Evolutionary conservation across 2,888 invertebrate genomes (phyloP).

Genomic region (Chrysopilus asiliformis): DNA sequence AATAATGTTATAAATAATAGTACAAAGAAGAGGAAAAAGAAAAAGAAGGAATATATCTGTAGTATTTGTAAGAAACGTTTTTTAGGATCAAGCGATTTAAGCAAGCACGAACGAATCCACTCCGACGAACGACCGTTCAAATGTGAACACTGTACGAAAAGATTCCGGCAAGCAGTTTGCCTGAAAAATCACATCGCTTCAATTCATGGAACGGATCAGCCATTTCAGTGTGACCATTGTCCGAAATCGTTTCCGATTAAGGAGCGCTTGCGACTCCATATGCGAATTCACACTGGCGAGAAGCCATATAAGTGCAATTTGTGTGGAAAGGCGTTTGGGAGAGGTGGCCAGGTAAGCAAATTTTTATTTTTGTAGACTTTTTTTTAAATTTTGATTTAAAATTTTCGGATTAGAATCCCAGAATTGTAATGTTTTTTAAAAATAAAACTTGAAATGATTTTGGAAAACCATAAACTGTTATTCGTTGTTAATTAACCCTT

Average conservation of each 20-base stretch:
- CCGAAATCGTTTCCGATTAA: slow-evolving; percentile 62
- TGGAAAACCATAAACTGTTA: no score
- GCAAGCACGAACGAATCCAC: slow-evolving; percentile 53
- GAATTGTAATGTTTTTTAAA: no score
- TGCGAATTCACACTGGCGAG: slow-evolving; percentile 57
- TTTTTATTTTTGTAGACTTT: background rate
- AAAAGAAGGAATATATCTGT: slow-evolving; percentile 40
- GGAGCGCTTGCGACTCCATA: slow-evolving; percentile 58
- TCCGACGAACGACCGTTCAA: slow-evolving; percentile 48
- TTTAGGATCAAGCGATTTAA: slow-evolving; percentile 48
- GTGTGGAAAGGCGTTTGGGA: slow-evolving; percentile 52
- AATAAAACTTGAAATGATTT: no score
- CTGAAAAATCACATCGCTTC: slow-evolving; percentile 45
- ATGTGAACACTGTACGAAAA: slow-evolving; percentile 48
- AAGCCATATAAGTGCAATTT: slow-evolving; percentile 50
- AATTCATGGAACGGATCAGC: slow-evolving; percentile 28
- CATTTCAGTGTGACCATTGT: slow-evolving; percentile 60
- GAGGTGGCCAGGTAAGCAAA: slow-evolving; percentile 52
- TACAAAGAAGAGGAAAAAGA: background rate
- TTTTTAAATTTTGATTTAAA: background rate
- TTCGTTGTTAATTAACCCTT: no score
- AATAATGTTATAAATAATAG: no score
- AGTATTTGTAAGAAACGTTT: slow-evolving; percentile 51
- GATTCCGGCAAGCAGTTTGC: slow-evolving; percentile 50
- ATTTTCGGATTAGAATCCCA: background rate